phyloP scores from a whole-genome alignment of 2,113 vertebrate genomes.

The Agelaius tricolor region DNA sequence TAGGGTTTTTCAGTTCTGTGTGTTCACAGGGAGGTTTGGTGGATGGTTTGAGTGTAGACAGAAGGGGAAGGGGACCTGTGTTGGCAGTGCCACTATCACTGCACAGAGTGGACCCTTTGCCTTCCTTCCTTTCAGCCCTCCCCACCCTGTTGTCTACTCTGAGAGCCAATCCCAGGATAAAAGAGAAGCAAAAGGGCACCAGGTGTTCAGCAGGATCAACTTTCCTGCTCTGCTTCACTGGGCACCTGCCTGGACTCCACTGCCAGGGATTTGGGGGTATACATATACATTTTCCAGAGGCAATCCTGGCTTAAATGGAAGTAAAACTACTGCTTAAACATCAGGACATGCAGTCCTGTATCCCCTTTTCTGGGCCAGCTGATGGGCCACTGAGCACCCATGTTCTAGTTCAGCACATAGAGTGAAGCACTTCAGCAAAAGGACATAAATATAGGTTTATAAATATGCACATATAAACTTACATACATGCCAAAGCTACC shows the following conservation, averaged over 20 bases:
- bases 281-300: background rate
- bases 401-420: background rate
- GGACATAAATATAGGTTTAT: background rate
- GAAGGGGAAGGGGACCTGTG: background rate
- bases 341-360: accelerated
- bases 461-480: background rate
- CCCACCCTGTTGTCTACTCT: accelerated
- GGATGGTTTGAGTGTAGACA: background rate
- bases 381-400: accelerated
- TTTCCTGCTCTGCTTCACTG: background rate
- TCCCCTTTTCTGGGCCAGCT: background rate
- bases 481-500: background rate
- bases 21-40: background rate
- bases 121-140: background rate
- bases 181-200: background rate
- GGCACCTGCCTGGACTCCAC: background rate
- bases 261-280: accelerated
- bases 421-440: background rate
- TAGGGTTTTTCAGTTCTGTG: background rate
- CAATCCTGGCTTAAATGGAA: background rate
- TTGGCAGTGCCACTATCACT: background rate
- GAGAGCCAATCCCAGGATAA: background rate
- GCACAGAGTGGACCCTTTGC: background rate
- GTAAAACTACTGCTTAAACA: background rate
- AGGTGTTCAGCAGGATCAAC: background rate